Evolutionary conservation across 2,113 vertebrate species (phyloP), one percentile per base, ranked within the genome.

Genomic region (Lepus europaeus): DNA sequence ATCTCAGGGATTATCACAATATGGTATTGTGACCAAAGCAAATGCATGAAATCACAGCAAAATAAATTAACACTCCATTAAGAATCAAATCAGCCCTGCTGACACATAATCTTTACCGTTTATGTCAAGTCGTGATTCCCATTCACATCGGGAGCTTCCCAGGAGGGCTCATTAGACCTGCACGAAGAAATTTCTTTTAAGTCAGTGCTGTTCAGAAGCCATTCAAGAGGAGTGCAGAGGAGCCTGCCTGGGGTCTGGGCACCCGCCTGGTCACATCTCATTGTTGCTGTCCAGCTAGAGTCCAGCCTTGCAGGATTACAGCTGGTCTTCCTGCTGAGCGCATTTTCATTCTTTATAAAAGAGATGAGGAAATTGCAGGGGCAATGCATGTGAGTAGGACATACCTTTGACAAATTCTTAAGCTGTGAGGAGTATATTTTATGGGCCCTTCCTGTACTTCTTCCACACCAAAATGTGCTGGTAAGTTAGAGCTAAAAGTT

Each of bases 21-120:
- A 93, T 87, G 92, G 80, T 84, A 89, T 92, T 95, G 89, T 94
- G 93, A 56, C 79, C 95, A 95, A 69, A 94, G 88, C 79, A 94
- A 87, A 95, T 85, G 88, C 93, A 76, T 93, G 88, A 97, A 97
- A 82, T 97, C 87, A 92, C 56, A 96, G 63, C 33, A 97, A 97
- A 59, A 97, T 85, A 86, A 95, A 97, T 96, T 91, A 95, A 86
- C 64, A 51, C 63, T 76, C 68, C 66, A 23, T 94, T 97, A 95
- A 87, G 90, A 96, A 92, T 95, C 53, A 68, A 97, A 96, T 97
- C 96, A 64, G 79, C 31, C 33, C 36, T 5, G 27, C 72, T 27
- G 89, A 96, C 94, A 92, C 22, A 61, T 78, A 22, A 10, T 93
- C 95, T 96, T 97, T 97, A 79, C 96, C 81, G 39, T 84, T 76